Evolutionary conservation across 2,888 invertebrate species (phyloP).

Genomic region (Eilema caniola): DNA sequence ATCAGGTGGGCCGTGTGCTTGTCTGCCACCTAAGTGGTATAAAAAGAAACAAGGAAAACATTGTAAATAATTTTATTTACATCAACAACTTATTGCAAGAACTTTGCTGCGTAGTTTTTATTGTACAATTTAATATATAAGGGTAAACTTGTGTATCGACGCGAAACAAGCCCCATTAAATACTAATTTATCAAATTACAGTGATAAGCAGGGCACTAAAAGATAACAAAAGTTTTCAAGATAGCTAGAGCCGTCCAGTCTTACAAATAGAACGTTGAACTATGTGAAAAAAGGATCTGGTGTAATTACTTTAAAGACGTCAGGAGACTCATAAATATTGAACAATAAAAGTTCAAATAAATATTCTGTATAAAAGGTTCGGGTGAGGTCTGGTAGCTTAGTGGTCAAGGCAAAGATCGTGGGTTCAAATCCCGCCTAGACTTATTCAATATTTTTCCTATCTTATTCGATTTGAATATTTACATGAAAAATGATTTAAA

Average conservation of each 20-base stretch:
- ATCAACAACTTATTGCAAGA: background rate
- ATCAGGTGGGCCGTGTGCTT: too few relatives aligned
- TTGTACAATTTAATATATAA: background rate
- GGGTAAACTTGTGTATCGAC: background rate
- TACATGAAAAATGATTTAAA: too few relatives aligned
- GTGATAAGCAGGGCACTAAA: background rate
- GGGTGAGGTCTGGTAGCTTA: too few relatives aligned
- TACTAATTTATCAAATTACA: constrained; percentile 15
- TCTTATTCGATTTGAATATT: too few relatives aligned
- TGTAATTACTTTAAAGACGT: background rate
- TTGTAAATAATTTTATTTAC: too few relatives aligned
- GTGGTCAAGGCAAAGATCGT: too few relatives aligned
- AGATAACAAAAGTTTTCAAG: constrained; percentile 8
- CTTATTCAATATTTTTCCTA: too few relatives aligned
- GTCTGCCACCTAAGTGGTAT: too few relatives aligned
- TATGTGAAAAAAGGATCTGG: background rate
- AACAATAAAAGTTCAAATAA: too few relatives aligned
- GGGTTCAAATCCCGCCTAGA: too few relatives aligned
- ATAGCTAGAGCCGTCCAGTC: background rate
- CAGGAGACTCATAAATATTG: background rate
- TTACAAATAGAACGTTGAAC: background rate
- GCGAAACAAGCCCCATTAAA: constrained; percentile 13
- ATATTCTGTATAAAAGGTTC: too few relatives aligned
- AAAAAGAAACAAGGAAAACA: too few relatives aligned
- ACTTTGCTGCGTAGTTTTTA: background rate